A percentile compares a stretch with the other conserved stretches of the same genome.
These are phyloP conservation scores for Azorinus chamasolen DNA, from an alignment of 2,888 invertebrate species.

Conservation along the genomic window DNA sequence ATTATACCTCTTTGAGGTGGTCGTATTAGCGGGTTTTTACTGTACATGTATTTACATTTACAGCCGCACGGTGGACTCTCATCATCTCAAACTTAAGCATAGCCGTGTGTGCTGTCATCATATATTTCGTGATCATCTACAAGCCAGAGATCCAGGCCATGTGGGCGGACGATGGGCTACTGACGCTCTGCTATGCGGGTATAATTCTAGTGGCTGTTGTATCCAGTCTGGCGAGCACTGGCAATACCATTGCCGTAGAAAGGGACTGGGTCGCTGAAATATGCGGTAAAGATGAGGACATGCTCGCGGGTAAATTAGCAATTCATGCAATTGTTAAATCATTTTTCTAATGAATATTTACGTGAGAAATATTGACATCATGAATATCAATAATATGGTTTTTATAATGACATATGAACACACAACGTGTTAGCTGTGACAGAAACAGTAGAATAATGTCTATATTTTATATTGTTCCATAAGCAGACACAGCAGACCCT, in stretches of 20 bases:
- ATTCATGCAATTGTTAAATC: background rate
- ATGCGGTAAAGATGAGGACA: constrained; percentile 83
- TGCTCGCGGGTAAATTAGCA: constrained; percentile 84
- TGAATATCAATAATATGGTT: too few relatives aligned
- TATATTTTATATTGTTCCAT: too few relatives aligned
- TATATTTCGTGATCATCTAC: constrained; percentile 82
- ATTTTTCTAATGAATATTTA: too few relatives aligned
- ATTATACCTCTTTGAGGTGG: too few relatives aligned
- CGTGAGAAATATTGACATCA: too few relatives aligned
- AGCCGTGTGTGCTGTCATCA: constrained; percentile 84
- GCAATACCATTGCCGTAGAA: constrained; percentile 84
- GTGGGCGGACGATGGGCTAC: constrained; percentile 67
- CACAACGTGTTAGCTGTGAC: background rate
- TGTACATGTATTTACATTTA: too few relatives aligned
- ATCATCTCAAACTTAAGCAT: constrained; percentile 87
- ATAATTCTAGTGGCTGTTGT: constrained; percentile 86
- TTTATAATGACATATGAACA: too few relatives aligned
- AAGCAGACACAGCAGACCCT: too few relatives aligned
- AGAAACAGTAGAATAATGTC: too few relatives aligned
- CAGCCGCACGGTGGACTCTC: constrained; percentile 86
- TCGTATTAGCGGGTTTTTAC: too few relatives aligned
- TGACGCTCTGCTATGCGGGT: constrained; percentile 68
- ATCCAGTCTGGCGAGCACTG: constrained; percentile 85
- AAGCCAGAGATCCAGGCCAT: constrained; percentile 19
- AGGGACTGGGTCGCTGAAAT: constrained; percentile 88